phyloP scores from a whole-genome alignment of 2,888 invertebrate species.

The Limulus polyphemus region DNA sequence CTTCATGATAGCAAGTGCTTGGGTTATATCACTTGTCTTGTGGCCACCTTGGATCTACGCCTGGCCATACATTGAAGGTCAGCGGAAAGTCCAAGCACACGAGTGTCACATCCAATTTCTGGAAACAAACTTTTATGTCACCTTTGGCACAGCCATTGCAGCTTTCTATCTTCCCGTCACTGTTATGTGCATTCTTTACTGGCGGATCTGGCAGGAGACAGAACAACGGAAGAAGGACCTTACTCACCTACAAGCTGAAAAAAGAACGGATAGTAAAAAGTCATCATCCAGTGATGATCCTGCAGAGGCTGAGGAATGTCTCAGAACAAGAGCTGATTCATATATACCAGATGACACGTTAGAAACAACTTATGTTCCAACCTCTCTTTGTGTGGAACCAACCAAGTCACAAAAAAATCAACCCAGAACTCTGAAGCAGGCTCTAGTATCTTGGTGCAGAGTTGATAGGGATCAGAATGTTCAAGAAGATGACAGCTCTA shows the following conservation, averaged over 20 bases:
- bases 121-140: constrained; percentile 40
- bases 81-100: constrained; percentile 37
- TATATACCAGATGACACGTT: constrained; percentile 5
- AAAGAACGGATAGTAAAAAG: constrained; percentile 30
- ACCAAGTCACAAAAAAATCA: constrained; percentile 8
- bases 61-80: constrained; percentile 44
- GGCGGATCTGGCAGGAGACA: constrained; percentile 39
- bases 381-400: constrained; percentile 31
- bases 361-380: constrained; percentile 55
- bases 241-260: constrained; percentile 24
- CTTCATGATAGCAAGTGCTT: constrained; percentile 43
- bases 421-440: constrained; percentile 11
- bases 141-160: constrained; percentile 41
- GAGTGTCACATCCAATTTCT: constrained; percentile 45
- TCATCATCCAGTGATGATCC: constrained; percentile 25
- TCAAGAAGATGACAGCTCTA: constrained; percentile 46
- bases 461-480: constrained; percentile 54
- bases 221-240: constrained; percentile 41
- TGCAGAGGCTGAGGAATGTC: constrained; percentile 9
- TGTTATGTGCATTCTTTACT: constrained; percentile 37
- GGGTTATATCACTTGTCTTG: constrained; percentile 42
- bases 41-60: constrained; percentile 48
- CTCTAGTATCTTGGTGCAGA: constrained; percentile 42
- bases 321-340: constrained; percentile 6
- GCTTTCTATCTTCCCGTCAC: constrained; percentile 45